Percentiles rank a stretch among this genome's conserved stretches.
phyloP scores from a whole-genome alignment of 2,888 invertebrate species.

The Eupithecia pulchellata region DNA sequence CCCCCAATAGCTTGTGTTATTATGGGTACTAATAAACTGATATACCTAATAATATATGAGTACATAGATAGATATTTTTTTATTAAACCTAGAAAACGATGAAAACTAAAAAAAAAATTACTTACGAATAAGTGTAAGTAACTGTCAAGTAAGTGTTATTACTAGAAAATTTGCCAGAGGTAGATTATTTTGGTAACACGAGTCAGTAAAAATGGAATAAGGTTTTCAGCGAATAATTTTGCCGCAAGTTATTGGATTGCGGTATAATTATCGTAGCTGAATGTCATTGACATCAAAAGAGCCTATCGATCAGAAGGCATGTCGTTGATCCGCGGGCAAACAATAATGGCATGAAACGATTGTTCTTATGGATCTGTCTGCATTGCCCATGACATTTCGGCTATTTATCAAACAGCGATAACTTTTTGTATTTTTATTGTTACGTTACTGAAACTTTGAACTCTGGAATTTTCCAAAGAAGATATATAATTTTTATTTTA shows the following conservation, averaged over 20 bases:
- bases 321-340: neutral
- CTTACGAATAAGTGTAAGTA: too few species aligned
- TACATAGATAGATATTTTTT: too few species aligned
- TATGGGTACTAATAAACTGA: too few species aligned
- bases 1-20: too few species aligned
- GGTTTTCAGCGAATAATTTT: slow-evolving; percentile 4
- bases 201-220: neutral
- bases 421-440: neutral
- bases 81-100: too few species aligned
- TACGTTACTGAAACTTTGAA: neutral
- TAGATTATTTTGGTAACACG: neutral
- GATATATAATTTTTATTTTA: too few species aligned
- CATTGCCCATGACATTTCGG: neutral
- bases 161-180: too few species aligned
- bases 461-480: too few species aligned
- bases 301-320: slow-evolving; percentile 9
- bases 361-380: slow-evolving; percentile 1
- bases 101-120: too few species aligned
- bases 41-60: too few species aligned
- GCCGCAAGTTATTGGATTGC: slow-evolving; percentile 9
- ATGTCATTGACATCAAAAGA: slow-evolving; percentile 16
- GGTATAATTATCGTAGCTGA: slow-evolving; percentile 19
- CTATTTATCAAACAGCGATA: neutral
- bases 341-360: slow-evolving; percentile 4
- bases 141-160: too few species aligned